Evolutionary conservation across 2,888 invertebrate genomes (phyloP), one percentile per base, ranked within the genome.

Genomic region (Xestia xanthographa): DNA sequence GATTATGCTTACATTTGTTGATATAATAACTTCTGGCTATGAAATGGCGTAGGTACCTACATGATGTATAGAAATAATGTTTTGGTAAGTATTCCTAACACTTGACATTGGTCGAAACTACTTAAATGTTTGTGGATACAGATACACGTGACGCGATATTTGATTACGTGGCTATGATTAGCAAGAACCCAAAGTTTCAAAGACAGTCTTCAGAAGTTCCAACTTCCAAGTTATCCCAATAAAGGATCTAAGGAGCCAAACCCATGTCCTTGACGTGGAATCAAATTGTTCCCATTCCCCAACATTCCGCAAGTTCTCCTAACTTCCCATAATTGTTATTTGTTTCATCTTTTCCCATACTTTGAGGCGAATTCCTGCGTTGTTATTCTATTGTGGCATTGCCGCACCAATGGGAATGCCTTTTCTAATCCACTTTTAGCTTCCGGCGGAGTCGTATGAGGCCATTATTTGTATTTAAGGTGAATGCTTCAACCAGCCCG

Each of bases 381-480:
- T 60, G 53, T 72, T 80, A 73, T 83, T 71, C 67, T 50, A 68
- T 56, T 83, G 68, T 48, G 65, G 56, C 53, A 70, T 74, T 53
- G 69, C 50, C 41, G 17, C 22, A 68, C 38, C 58, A 71, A 68
- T 68, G 63, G 65, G 34, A 71, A 75, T 71, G 50, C 66, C 71
- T 83, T 86, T 79, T 75, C 68, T 84, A 68, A 86, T 83, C 62
- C 63, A 86, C 83, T 86, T 83, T 73, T 69, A 72, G 53, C 75
- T 69, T 66, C 63, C 65, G 43, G 17, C 68, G 26, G 45, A 22
- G 53, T 48, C 68, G 53, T 71, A 72, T 83, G 80, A 65, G 70
- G 26, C 17, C 41, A 65, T 83, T 77, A 63, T n/a, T n/a, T 75
- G 66, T 83, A 62, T 77, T 70, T 66, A 62, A n/a, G n/a, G n/a